Evolutionary conservation across 1,140 invertebrate species (phyloP).

Genomic region (Drosophila mauritiana): DNA sequence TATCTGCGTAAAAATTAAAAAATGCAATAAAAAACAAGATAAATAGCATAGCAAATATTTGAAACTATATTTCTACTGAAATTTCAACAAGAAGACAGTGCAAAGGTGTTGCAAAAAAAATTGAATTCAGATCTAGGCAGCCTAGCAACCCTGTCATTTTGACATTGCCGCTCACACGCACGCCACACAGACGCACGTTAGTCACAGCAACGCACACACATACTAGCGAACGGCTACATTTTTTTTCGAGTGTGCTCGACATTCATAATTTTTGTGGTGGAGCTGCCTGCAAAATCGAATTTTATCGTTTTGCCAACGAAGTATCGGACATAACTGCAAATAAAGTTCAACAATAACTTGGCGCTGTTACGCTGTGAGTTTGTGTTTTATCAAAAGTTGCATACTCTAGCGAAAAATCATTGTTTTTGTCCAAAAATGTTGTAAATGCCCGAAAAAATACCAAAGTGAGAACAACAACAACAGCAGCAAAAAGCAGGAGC

Average conservation of each 20-base stretch:
- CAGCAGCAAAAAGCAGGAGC: conserved; percentile 12
- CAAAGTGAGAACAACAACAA: conserved; percentile 12
- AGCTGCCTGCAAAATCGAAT: conserved; percentile 39
- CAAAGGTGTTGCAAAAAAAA: background rate
- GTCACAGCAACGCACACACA: conserved; percentile 56
- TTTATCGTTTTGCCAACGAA: conserved; percentile 9
- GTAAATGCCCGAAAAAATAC: background rate
- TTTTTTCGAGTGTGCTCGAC: conserved; percentile 64
- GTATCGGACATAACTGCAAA: conserved; percentile 3
- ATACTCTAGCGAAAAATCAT: conserved; percentile 18
- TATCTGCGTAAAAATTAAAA: accelerated
- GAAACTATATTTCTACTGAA: too few species aligned
- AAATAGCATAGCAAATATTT: background rate
- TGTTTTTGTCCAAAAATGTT: conserved; percentile 8
- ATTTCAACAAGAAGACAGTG: too few species aligned
- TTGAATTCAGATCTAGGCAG: accelerated
- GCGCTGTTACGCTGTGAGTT: conserved; percentile 31
- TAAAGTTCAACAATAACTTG: conserved; percentile 4
- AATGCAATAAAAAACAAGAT: background rate
- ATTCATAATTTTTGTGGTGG: conserved; percentile 66
- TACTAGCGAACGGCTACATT: conserved; percentile 52
- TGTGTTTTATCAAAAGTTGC: conserved; percentile 13
- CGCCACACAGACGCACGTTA: conserved; percentile 42
- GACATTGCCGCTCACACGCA: conserved; percentile 61
- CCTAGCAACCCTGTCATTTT: conserved; percentile 49